Evolutionary conservation across 2,797 vertebrate genomes (phyloP).

Genomic region (Uromys caudimaculatus): DNA sequence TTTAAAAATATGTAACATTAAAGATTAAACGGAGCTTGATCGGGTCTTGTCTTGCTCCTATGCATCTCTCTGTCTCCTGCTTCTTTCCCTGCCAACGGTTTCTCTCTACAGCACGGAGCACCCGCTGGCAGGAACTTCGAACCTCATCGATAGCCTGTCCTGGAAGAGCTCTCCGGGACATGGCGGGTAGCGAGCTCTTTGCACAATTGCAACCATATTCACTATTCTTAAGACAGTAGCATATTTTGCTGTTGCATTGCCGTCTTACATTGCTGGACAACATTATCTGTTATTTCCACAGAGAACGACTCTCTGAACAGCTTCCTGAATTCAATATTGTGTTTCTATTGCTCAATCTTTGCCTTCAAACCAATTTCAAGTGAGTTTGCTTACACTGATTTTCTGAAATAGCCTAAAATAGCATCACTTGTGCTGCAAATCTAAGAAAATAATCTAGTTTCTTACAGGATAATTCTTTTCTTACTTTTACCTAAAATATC

Average conservation of each 20-base stretch:
- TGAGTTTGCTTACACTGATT: constrained; percentile 13
- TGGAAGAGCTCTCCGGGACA: too few relatives aligned
- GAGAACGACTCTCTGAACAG: neutral
- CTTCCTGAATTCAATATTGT: neutral
- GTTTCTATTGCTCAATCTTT: neutral
- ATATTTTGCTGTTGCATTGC: neutral
- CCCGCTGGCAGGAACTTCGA: too few relatives aligned
- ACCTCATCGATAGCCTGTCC: too few relatives aligned
- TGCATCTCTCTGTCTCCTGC: too few relatives aligned
- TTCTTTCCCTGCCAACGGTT: too few relatives aligned
- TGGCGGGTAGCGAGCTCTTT: too few relatives aligned
- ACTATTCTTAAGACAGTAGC: neutral
- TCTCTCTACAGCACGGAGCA: too few relatives aligned
- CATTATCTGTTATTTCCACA: neutral
- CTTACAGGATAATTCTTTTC: constrained; percentile 42
- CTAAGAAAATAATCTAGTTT: constrained; percentile 63
- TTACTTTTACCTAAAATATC: constrained; percentile 55
- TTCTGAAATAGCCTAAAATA: constrained; percentile 55
- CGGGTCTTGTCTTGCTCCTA: too few relatives aligned
- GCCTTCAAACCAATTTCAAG: constrained; percentile 41
- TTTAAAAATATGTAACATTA: too few relatives aligned
- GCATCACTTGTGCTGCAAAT: neutral
- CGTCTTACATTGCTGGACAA: neutral
- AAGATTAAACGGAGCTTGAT: too few relatives aligned
- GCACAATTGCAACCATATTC: neutral